Evolutionary conservation across 2,797 vertebrate genomes (phyloP), one percentile per base, ranked within the genome.

Genomic region (Darevskia mixta): DNA sequence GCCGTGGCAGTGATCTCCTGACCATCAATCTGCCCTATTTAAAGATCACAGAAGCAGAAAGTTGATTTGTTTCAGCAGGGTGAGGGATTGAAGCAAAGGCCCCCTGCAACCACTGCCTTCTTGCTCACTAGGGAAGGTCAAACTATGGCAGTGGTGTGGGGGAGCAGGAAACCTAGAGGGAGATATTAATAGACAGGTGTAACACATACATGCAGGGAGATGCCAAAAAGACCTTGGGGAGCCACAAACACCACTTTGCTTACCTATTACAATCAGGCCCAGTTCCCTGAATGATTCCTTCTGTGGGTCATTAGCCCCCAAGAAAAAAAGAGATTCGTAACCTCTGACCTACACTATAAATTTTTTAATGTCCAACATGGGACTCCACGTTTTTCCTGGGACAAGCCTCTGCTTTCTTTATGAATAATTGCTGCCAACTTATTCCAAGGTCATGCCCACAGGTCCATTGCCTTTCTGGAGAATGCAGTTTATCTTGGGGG

Each of bases 1-100:
- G 98, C 98, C 0, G 98, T 98, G 91, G 98, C 98, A 0, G 98
- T 98, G 94, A 99, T 98, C 96, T 99, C 98, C 96, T 98, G 98
- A 8, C 98, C 98, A 1, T 98, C 98, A 0, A 99, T 99, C 95
- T 99, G 98, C 94, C 98, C 98, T 99, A 94, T 91, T 73, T 75
- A 7, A 83, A 43, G 88, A 87, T 8, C 23, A 75, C 71, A 77
- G 87, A 67, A 90, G 29, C 58, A 85, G 72, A 27, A 66, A 18
- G 2, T 1, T 41, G 9, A 64, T 1, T 55, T 35, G 86, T 73
- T 78, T 76, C 82, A 86, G 2, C 10, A 55, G 2, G 13, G n/a
- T 29, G 35, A 5, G 32, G 32, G n/a, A 18, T 18, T 29, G 23
- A 25, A 3, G 27, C 25, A 69, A 69, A 69, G 18, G 61, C 64